Evolutionary conservation across 2,888 invertebrate species (phyloP).

Genomic region (Mythimna impura): DNA sequence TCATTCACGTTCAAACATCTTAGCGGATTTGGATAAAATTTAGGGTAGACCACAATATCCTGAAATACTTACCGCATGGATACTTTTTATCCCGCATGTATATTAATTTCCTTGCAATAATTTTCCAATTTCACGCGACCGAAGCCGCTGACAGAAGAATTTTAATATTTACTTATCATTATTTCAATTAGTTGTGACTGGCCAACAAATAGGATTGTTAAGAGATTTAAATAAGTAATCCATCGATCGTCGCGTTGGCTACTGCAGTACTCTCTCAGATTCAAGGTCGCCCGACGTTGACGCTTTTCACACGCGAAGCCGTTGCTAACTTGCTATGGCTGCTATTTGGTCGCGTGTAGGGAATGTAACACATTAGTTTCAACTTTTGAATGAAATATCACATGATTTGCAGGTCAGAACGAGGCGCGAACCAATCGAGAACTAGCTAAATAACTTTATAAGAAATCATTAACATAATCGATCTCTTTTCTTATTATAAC

Average conservation of each 20-base stretch:
- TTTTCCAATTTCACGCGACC: no score
- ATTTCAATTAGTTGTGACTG: constrained; percentile 2
- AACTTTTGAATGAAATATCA: constrained; percentile 30
- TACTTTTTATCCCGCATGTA: no score
- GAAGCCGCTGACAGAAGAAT: no score
- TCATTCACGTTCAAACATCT: no score
- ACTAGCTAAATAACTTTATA: background rate
- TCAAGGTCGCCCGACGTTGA: constrained; percentile 76
- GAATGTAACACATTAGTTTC: constrained; percentile 6
- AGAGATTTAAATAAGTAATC: constrained; percentile 51
- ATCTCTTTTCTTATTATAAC: background rate
- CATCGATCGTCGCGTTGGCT: constrained; percentile 63
- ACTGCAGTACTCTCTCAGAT: constrained; percentile 79
- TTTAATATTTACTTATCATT: background rate
- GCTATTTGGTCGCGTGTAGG: constrained; percentile 42
- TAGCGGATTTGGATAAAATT: no score
- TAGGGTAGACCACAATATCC: no score
- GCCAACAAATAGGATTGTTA: constrained; percentile 33
- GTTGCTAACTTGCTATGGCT: constrained; percentile 56
- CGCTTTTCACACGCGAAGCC: constrained; percentile 62
- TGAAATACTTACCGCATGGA: no score
- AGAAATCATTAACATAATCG: background rate
- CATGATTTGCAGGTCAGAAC: background rate
- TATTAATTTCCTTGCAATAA: no score
- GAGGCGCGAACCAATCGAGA: background rate